A percentile compares a stretch with the other conserved stretches of the same genome.
phyloP scores from a whole-genome alignment of 2,113 vertebrate genomes.

The Aspiorhynchus laticeps region DNA sequence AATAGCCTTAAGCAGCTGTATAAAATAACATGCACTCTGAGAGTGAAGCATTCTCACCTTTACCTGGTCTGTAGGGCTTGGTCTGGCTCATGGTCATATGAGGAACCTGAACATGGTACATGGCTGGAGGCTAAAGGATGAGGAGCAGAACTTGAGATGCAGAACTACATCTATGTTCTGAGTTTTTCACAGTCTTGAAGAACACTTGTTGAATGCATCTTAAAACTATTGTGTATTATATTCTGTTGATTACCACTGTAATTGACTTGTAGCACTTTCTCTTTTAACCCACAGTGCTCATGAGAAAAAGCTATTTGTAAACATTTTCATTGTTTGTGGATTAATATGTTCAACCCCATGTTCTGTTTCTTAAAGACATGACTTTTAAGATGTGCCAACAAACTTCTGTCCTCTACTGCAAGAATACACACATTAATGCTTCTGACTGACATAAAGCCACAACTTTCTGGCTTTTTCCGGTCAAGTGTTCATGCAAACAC shows the following conservation, averaged over 20 bases:
- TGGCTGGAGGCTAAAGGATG: constrained; percentile 81
- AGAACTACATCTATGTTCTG: neutral
- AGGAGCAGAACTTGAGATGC: constrained; percentile 49
- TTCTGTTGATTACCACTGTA: neutral
- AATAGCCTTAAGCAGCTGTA: neutral
- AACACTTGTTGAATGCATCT: neutral
- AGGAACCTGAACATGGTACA: constrained; percentile 96
- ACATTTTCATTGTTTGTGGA: neutral
- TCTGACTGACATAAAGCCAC: neutral
- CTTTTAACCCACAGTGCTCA: neutral
- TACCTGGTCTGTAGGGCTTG: constrained; percentile 99
- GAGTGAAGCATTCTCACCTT: constrained; percentile 89
- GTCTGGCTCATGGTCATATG: constrained; percentile 97
- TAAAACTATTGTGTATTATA: neutral
- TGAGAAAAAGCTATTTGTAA: neutral
- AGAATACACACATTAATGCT: neutral
- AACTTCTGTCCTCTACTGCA: neutral
- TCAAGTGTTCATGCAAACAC: constrained; percentile 24
- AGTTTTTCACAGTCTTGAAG: neutral
- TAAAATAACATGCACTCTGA: neutral
- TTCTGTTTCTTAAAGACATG: neutral
- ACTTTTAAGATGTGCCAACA: neutral
- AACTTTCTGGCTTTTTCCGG: neutral
- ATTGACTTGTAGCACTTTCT: neutral
- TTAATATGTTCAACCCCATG: too few species aligned